These are phyloP conservation scores for Helobdella robusta DNA, from an alignment of 2,888 invertebrate genomes.

Conservation along the genomic window DNA sequence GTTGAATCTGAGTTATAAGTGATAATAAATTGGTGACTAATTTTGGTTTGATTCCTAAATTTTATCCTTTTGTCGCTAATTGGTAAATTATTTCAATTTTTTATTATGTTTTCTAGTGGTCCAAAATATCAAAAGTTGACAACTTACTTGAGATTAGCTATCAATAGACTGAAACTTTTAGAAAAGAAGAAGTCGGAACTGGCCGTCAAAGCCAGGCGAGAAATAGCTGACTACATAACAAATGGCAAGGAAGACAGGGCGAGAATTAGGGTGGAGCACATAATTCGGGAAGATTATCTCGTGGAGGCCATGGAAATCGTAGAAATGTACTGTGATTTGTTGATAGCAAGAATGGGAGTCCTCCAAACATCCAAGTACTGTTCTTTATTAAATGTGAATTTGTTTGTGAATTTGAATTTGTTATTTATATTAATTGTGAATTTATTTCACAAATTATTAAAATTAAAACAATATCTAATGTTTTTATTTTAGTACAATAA, in stretches of 20 bases:
- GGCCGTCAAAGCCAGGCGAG: slow-evolving; percentile 85
- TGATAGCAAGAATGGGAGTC: slow-evolving; percentile 88
- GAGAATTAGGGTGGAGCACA: slow-evolving; percentile 93
- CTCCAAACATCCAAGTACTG: slow-evolving; percentile 55
- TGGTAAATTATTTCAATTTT: too few species aligned
- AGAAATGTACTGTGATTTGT: slow-evolving; percentile 96
- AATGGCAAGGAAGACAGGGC: slow-evolving; percentile 59
- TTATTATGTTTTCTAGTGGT: slow-evolving; percentile 34
- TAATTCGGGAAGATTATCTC: slow-evolving; percentile 95
- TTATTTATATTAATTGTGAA: too few species aligned
- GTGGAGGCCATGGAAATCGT: slow-evolving; percentile 98
- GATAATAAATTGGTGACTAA: too few species aligned
- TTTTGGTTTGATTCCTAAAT: too few species aligned
- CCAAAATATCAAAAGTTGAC: slow-evolving; percentile 63
- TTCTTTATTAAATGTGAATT: neutral
- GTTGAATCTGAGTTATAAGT: too few species aligned
- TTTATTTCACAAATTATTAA: too few species aligned
- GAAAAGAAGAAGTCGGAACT: slow-evolving; percentile 88
- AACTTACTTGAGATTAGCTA: slow-evolving; percentile 80
- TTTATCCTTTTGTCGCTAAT: too few species aligned
- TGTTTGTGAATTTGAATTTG: too few species aligned
- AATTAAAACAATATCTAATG: too few species aligned
- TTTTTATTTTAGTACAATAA: too few species aligned
- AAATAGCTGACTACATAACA: slow-evolving; percentile 80
- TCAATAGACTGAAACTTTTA: slow-evolving; percentile 72